Base-by-base conservation (phyloP, 2,888 invertebrate genomes). In the Ferdinandea cuprea region DNA sequence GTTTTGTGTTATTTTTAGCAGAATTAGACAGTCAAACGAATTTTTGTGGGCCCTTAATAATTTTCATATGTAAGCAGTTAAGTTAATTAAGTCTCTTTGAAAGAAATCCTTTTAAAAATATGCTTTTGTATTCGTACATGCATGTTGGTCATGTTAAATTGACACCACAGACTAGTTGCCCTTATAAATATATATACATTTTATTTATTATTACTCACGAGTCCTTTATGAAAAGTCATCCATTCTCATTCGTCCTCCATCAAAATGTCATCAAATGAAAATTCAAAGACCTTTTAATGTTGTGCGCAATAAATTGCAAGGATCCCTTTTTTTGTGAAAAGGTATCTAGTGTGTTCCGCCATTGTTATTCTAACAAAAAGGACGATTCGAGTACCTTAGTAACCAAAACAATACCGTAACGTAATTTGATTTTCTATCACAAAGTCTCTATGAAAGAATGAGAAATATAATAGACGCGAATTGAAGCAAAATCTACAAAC, bases 191-290 rank as follows among this genome's bases (percentile, higher is more conserved):
- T 32, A n/a, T 11, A 11, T 9, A 1, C 35, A 28, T 28, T 1
- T 28, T 6, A 6, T 32, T 37, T 37, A 11, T 52, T 13, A 5
- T 2, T 21, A 3, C 21, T 19, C 11, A 61, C 21, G 61, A 40
- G 59, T 7, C 46, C 48, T 21, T 44, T 46, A 30, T 42, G 13
- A 69, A 65, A 71, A 65, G 69, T 71, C 76, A 50, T 76, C 40
- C 17, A 66, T 68, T 73, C 37, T 48, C 56, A 52, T 77, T 40
- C 28, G 59, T 76, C 56, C 77, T 77, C 50, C 78, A 78, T 83
- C 81, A 77, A 71, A 83, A 66, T 72, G 78, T 78, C 81, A 78
- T 83, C 72, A 78, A 59, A 72, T 61, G 72, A 56, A 72, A 66
- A 72, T 66, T 54, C 46, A 50, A 78, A 68, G 72, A 61, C 72